Base-by-base conservation (phyloP, 2,888 invertebrate species). In the Micoletzkya japonica region DNA sequence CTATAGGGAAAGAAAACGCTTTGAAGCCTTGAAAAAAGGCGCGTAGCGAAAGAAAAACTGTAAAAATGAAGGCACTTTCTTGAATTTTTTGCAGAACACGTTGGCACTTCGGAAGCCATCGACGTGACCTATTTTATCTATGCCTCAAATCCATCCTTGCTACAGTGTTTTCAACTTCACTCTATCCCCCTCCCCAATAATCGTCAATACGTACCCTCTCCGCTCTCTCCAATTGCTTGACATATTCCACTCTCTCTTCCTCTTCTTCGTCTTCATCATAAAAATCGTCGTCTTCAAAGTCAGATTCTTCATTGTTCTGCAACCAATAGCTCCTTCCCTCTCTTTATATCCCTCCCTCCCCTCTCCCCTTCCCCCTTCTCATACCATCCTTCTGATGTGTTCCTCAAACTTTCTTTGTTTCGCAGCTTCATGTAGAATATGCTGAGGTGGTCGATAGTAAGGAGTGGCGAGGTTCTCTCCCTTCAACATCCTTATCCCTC, bases 231-330 rank as follows among this genome's bases (percentile, higher is more conserved):
- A 59, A 20, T 37, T 59, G 37, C 39, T 26, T 59, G 7, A 34
- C 59, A 30, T 34, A 59, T 39, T 59, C 37, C 17, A 28, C 30
- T 17, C 14, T 39, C 10, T 24, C 59, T 7, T 59, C 28, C 28
- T 59, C 59, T 7, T 59, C 59, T 59, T 59, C 59, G 26, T 59
- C 59, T 26, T 37, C 36, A 30, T 59, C 59, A 34, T 26, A 36
- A 34, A 26, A 59, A 59, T 59, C 59, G 17, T 59, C 59, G n/a
- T 59, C 59, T n/a, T 59, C 59, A n/a, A 59, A 59, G 28, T 59
- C 59, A 20, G 59, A 59, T 26, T 59, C 59, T n/a, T 24, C 59
- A n/a, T 59, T 59, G 14, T 37, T 39, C 59, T 59, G 26, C 20
- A 39, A 26, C 34, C 30, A 57, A 20, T 30, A 57, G 1, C 17